Base-by-base conservation (phyloP, 1,140 invertebrate species). In the Pissodes strobi region DNA sequence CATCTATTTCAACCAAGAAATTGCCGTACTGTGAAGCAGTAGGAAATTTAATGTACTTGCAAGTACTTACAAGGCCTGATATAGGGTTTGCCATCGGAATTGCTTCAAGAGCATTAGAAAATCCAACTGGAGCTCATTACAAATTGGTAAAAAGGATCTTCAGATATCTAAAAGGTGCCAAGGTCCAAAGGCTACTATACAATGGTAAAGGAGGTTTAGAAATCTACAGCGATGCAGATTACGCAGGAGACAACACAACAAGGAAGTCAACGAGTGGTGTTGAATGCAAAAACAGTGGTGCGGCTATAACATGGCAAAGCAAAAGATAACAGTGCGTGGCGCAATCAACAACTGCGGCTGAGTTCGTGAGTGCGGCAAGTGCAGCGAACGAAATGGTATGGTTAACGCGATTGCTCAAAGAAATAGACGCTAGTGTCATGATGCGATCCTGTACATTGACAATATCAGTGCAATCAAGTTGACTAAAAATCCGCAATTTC, bases 101-200 rank as follows among this genome's bases (percentile, higher is more conserved):
- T n/a, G n/a, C n/a, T n/a, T n/a, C n/a, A n/a, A 48, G 69, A 45
- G 43, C 64, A 3, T 75, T 82, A 64, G 78, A 76, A 67, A 70
- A 62, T 61, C 70, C 70, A 6, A 70, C 76, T 1, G 79, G 80
- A 62, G 49, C 38, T 13, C 48, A 67, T 23, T 67, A 59, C 73
- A 15, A 69, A 80, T 5, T 61, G 75, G 19, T 69, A 5, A 67
- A 67, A 45, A n/a, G 60, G 9, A 64, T 53, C 38, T 53, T 53
- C 6, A 8, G 51, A 53, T 53, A 53, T 53, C 13, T n/a, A n/a
- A n/a, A n/a, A n/a, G n/a, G n/a, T n/a, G n/a, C n/a, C n/a, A n/a
- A n/a, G n/a, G n/a, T n/a, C 9, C 10, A 6, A 60, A 18, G 39
- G 34, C 39, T 41, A 41, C 39, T 41, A 10, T 41, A 41, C 13